A percentile compares a stretch with the other conserved stretches of the same genome.
Conservation (phyloP, 1,140 invertebrate genomes). For the Oedothorax gibbosus region DNA sequence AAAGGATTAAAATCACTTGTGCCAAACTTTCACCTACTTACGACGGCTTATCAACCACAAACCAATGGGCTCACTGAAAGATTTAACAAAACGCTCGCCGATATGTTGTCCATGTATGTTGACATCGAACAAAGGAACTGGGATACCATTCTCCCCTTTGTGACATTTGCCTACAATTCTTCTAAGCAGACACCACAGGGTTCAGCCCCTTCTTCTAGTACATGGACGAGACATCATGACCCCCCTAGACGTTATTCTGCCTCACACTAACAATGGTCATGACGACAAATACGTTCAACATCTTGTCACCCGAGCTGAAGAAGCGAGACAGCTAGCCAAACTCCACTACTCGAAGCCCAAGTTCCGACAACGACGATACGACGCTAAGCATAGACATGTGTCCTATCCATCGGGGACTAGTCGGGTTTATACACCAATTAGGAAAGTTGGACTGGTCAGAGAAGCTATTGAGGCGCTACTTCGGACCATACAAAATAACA, state of each 20-base stretch:
- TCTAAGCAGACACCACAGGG: too few relatives aligned
- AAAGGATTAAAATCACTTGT: too few relatives aligned
- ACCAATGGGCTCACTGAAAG: too few relatives aligned
- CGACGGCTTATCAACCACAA: too few relatives aligned
- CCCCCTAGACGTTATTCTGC: not conserved
- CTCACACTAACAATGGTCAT: not conserved
- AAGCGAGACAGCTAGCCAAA: slow-evolving; percentile 35
- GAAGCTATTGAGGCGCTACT: slow-evolving; percentile 39
- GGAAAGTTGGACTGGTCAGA: slow-evolving; percentile 32
- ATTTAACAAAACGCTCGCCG: too few relatives aligned
- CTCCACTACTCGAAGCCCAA: not conserved
- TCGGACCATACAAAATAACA: slow-evolving; percentile 1
- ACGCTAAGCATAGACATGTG: not conserved
- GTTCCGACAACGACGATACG: slow-evolving; percentile 20
- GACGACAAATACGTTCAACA: not conserved
- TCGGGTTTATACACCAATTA: slow-evolving; percentile 31
- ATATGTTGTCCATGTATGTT: too few relatives aligned
- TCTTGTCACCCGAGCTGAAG: not conserved
- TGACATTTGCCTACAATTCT: too few relatives aligned
- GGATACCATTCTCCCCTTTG: too few relatives aligned
- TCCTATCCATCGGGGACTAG: slow-evolving; percentile 11
- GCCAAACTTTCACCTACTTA: too few relatives aligned
- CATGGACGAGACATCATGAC: slow-evolving; percentile 62
- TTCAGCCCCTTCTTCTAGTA: slow-evolving; percentile 63
- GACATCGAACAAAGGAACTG: too few relatives aligned